phyloP scores from a whole-genome alignment of 2,113 vertebrate genomes.

The Marmota flaviventris region DNA sequence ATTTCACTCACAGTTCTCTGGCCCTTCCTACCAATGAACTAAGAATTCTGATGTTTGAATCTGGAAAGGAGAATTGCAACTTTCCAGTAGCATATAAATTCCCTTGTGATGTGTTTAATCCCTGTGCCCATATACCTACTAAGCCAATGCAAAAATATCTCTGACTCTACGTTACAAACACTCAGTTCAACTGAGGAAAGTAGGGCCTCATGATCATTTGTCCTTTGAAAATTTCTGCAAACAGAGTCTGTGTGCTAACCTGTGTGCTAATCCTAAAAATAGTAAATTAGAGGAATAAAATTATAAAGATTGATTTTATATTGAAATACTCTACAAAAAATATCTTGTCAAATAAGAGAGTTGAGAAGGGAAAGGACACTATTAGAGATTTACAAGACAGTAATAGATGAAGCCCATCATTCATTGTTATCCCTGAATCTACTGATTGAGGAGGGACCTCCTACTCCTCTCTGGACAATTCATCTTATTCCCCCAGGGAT shows the following conservation, averaged over 20 bases:
- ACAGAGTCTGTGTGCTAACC: background rate
- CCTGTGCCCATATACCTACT: background rate
- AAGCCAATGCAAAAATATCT: background rate
- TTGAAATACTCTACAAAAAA: background rate
- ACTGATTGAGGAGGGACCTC: background rate
- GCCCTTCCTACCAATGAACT: background rate
- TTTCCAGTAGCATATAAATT: background rate
- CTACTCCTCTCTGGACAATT: background rate
- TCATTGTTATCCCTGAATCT: background rate
- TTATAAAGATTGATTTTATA: background rate
- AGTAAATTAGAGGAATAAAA: background rate
- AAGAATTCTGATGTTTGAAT: background rate
- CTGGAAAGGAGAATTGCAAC: background rate
- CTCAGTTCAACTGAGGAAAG: accelerated
- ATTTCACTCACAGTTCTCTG: background rate
- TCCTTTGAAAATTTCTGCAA: background rate
- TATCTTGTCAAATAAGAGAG: background rate
- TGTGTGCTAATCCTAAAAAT: no score
- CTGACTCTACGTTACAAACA: accelerated
- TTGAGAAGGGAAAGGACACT: background rate
- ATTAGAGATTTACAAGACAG: no score
- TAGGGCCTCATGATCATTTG: background rate
- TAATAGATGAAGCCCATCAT: no score
- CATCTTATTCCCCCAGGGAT: background rate
- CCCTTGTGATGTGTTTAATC: background rate